Conservation (phyloP, 2,888 invertebrate species). For the Drosophila paramelanica region DNA sequence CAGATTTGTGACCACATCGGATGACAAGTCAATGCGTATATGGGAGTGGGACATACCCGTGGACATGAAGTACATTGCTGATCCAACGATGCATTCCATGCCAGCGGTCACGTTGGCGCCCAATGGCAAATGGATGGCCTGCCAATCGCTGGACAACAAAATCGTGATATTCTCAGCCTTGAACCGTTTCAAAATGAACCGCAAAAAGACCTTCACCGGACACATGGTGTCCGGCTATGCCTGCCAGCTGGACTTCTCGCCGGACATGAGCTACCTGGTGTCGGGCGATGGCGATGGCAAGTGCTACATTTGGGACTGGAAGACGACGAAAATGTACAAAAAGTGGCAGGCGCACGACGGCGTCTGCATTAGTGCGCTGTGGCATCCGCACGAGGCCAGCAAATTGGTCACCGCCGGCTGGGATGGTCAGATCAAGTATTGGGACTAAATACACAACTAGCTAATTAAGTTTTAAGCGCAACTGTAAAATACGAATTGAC, state of each 20-base stretch:
- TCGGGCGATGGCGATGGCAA: slow-evolving; percentile 99
- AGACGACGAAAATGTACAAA: slow-evolving; percentile 98
- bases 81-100: slow-evolving; percentile 99
- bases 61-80: slow-evolving; percentile 99
- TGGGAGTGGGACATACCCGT: slow-evolving; percentile 99
- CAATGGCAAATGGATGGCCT: slow-evolving; percentile 99
- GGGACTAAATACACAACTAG: slow-evolving; percentile 90
- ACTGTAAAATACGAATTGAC: slow-evolving; percentile 45
- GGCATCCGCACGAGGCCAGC: slow-evolving; percentile 99
- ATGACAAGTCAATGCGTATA: slow-evolving; percentile 98
- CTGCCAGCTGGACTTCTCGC: slow-evolving; percentile 98
- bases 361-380: slow-evolving; percentile 96
- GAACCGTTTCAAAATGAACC: slow-evolving; percentile 98
- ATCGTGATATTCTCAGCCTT: slow-evolving; percentile 98
- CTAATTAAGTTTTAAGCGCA: slow-evolving; percentile 42
- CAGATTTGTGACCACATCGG: slow-evolving; percentile 98
- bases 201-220: slow-evolving; percentile 98
- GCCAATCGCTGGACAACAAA: slow-evolving; percentile 99
- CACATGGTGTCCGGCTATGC: slow-evolving; percentile 99
- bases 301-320: slow-evolving; percentile 99
- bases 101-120: slow-evolving; percentile 97
- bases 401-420: slow-evolving; percentile 99
- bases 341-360: slow-evolving; percentile 99
- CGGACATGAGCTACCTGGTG: slow-evolving; percentile 99
- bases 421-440: slow-evolving; percentile 99